Evolutionary conservation across 2,797 vertebrate genomes (phyloP).

Genomic region (Okamejei kenojei): DNA sequence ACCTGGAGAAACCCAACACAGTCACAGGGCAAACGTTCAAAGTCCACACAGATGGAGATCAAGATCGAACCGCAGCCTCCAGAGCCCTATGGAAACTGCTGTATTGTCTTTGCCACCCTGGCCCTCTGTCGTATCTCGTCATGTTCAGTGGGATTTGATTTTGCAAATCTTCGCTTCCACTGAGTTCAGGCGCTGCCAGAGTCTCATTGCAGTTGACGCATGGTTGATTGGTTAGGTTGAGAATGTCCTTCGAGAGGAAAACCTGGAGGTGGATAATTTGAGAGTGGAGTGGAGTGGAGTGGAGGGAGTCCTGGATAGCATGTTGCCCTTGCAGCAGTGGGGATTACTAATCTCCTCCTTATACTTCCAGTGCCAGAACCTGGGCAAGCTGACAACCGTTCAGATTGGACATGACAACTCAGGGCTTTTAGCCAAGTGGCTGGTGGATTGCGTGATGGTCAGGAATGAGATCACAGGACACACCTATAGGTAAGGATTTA

Average conservation of each 20-base stretch:
- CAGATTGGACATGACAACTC: slow-evolving; percentile 96
- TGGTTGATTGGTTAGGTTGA: not conserved
- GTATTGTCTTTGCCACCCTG: not conserved
- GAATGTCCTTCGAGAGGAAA: not conserved
- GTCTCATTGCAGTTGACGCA: not conserved
- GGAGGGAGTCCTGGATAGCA: not conserved
- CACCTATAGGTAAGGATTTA: slow-evolving; percentile 75
- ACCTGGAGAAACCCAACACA: too few species aligned
- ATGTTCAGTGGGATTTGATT: not conserved
- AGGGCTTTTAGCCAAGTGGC: slow-evolving; percentile 90
- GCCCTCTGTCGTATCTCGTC: not conserved
- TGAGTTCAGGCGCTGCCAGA: not conserved
- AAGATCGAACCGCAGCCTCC: too few species aligned
- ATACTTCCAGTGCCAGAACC: slow-evolving; percentile 78
- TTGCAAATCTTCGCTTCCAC: too few species aligned
- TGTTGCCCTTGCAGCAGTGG: not conserved
- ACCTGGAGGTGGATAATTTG: not conserved
- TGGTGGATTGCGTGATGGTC: slow-evolving; percentile 95
- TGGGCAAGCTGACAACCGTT: slow-evolving; percentile 88
- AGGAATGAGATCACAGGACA: slow-evolving; percentile 96
- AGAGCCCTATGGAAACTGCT: not conserved
- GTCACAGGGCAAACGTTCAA: too few species aligned
- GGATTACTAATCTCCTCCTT: not conserved
- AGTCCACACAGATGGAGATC: too few species aligned
- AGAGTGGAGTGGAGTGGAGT: not conserved